phyloP scores from a whole-genome alignment of 1,140 invertebrate genomes.

The Phymorhynchus buccinoides region DNA sequence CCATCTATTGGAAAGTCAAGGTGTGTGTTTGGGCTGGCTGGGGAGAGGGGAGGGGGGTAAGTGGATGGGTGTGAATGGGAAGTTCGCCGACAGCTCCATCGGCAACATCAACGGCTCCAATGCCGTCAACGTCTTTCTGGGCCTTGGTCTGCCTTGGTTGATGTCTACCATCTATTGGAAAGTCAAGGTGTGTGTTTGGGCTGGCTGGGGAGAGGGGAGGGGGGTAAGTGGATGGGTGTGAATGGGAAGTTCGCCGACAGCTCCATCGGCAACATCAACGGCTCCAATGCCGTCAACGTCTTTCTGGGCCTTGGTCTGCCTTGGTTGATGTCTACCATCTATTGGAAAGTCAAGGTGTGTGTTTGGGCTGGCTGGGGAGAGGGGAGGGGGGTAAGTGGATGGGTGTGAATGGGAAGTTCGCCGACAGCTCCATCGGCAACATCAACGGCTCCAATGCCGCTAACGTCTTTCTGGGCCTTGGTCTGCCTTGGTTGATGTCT shows the following conservation, averaged over 20 bases:
- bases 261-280: constrained; percentile 76
- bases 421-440: constrained; percentile 76
- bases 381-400: background rate
- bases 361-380: background rate
- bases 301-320: constrained; percentile 81
- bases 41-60: background rate
- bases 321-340: constrained; percentile 79
- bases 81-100: constrained; percentile 75
- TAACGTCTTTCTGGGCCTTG: constrained; percentile 81
- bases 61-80: background rate
- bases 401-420: constrained; percentile 71
- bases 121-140: constrained; percentile 80
- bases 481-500: constrained; percentile 80
- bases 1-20: constrained; percentile 77
- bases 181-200: constrained; percentile 71
- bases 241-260: constrained; percentile 73
- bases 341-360: constrained; percentile 76
- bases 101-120: constrained; percentile 77
- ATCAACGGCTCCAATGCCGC: constrained; percentile 76
- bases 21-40: constrained; percentile 63
- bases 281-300: constrained; percentile 78
- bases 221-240: too few relatives aligned
- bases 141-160: constrained; percentile 80
- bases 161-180: constrained; percentile 78
- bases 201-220: background rate